Conservation (phyloP, 1,140 invertebrate genomes). For the Drosophila watanabei region DNA sequence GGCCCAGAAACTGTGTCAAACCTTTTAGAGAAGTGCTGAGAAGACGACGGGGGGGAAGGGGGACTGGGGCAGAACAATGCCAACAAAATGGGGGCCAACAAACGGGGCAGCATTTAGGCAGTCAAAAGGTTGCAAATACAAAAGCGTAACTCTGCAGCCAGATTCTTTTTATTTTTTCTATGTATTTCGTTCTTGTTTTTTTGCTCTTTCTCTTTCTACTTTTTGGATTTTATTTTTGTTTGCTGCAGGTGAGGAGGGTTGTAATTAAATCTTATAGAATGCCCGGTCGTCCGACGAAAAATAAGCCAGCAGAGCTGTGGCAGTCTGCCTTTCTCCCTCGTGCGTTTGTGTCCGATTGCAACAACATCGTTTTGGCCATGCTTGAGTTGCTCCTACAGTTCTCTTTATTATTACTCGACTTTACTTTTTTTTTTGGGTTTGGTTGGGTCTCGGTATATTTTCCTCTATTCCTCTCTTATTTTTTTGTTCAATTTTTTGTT, state of each 20-base stretch:
- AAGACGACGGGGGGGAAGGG: constrained; percentile 54
- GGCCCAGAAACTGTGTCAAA: constrained; percentile 79
- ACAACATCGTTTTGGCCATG: constrained; percentile 58
- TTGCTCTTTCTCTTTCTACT: constrained; percentile 1
- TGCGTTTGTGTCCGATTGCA: constrained; percentile 37
- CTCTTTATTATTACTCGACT: constrained; percentile 47
- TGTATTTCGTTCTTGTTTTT: not conserved
- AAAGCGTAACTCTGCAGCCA: constrained; percentile 77
- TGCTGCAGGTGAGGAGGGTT: constrained; percentile 27
- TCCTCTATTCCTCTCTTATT: constrained; percentile 7
- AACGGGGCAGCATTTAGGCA: constrained; percentile 74
- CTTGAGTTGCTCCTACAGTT: constrained; percentile 67
- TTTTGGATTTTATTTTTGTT: constrained; percentile 8
- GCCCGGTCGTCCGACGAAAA: constrained; percentile 31
- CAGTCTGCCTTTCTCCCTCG: constrained; percentile 35
- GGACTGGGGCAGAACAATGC: constrained; percentile 68
- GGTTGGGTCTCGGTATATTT: constrained; percentile 4
- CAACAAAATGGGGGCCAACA: constrained; percentile 71
- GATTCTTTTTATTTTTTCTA: constrained; percentile 38
- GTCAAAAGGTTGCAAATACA: constrained; percentile 59
- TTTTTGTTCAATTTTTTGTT: constrained; percentile 36
- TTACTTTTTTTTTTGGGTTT: constrained; percentile 52
- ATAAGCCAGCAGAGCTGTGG: constrained; percentile 50
- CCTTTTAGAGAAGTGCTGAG: constrained; percentile 75
- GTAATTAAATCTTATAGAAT: constrained; percentile 81